phyloP scores from a whole-genome alignment of 53 echinoderm and acorn worm species.

The Echinometra lucunter region DNA sequence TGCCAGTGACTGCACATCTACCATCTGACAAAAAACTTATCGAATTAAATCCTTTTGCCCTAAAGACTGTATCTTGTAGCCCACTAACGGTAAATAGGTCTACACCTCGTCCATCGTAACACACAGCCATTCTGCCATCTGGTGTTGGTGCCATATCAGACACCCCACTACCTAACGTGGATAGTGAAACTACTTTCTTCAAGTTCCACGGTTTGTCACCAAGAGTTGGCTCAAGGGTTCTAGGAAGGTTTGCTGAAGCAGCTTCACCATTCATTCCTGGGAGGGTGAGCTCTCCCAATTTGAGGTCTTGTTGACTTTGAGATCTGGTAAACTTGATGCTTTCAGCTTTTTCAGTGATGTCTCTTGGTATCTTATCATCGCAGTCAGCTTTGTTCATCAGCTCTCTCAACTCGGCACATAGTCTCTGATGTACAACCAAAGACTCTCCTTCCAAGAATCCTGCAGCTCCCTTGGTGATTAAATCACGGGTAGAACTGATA shows the following conservation, averaged over 20 bases:
- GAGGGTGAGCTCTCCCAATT: neutral
- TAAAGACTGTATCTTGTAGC: neutral
- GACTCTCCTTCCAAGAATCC: neutral
- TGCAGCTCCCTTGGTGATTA: neutral
- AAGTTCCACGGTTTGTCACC: neutral
- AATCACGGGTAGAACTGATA: neutral
- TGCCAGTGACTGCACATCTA: no score
- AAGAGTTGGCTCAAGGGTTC: neutral
- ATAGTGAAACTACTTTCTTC: neutral
- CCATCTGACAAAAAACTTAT: neutral
- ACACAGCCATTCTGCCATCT: slow-evolving; percentile 1
- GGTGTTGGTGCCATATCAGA: slow-evolving; percentile 9
- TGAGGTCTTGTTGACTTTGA: neutral
- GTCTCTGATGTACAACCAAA: neutral
- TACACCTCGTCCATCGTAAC: neutral
- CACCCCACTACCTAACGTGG: neutral
- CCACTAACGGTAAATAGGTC: neutral
- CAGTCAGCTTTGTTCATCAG: neutral
- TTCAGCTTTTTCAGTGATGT: neutral
- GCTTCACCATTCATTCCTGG: no score
- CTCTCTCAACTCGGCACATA: neutral
- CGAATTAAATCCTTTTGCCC: neutral
- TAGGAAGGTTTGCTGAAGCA: neutral
- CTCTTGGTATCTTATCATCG: neutral
- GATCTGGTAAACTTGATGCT: neutral